These are phyloP conservation scores for Chouioia cunea DNA, from an alignment of 2,888 invertebrate genomes.

Conservation along the genomic window DNA sequence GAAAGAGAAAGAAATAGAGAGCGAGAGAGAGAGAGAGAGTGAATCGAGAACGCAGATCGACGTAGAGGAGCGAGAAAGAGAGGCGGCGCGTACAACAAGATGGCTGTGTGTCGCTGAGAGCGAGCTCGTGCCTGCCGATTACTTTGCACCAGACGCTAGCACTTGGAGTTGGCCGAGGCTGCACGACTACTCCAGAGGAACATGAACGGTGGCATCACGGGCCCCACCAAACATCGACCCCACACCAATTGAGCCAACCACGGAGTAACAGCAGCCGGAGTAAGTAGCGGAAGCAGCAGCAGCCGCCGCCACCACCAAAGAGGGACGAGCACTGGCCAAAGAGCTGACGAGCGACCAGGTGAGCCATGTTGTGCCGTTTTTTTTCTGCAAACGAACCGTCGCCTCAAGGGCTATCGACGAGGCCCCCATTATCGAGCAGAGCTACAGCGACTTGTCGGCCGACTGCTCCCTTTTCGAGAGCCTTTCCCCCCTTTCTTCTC, in stretches of 20 bases:
- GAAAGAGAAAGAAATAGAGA: constrained; percentile 20
- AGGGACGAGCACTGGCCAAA: no score
- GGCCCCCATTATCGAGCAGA: no score
- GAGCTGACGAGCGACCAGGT: neutral
- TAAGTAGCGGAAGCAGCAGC: no score
- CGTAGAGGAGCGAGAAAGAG: constrained; percentile 49
- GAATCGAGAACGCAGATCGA: constrained; percentile 32
- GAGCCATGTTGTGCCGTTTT: no score
- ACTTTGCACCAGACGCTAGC: constrained; percentile 49
- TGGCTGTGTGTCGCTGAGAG: constrained; percentile 61
- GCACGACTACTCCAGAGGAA: constrained; percentile 48
- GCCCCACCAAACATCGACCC: constrained; percentile 54
- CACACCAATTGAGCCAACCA: constrained; percentile 50
- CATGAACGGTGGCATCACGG: constrained; percentile 50
- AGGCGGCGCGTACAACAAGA: constrained; percentile 54
- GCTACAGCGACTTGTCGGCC: no score
- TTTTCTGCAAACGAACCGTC: no score
- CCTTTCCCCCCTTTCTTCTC: no score
- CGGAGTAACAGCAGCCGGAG: neutral
- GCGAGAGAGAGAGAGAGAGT: constrained; percentile 33
- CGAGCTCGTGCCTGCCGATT: constrained; percentile 52
- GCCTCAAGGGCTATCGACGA: no score
- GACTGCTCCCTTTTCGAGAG: no score
- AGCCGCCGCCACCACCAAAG: no score
- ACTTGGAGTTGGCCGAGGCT: constrained; percentile 12